Evolutionary conservation across 53 echinoderm and acorn worm genomes (phyloP).

Genomic region (Zoroaster sp.): DNA sequence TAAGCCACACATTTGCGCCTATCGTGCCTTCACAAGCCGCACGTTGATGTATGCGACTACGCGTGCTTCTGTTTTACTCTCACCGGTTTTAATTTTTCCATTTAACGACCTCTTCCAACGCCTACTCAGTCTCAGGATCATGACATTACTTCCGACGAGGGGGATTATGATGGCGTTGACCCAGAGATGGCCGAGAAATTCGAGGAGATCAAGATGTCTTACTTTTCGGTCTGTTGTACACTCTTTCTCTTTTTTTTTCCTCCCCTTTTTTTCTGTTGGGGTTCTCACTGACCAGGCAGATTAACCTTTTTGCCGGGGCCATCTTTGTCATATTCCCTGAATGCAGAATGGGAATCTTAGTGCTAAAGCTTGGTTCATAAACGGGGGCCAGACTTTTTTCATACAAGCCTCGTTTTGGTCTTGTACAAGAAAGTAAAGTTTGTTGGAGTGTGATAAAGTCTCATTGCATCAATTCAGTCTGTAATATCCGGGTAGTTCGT

Average conservation of each 20-base stretch:
- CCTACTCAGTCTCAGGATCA: constrained; percentile 69
- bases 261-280: not conserved
- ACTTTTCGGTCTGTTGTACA: constrained; percentile 91
- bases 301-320: no score
- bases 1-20: no score
- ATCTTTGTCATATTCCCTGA: no score
- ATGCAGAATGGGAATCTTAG: no score
- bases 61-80: not conserved
- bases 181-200: constrained; percentile 60
- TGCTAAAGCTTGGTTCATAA: no score
- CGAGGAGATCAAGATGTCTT: constrained; percentile 77
- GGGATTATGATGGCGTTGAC: constrained; percentile 93
- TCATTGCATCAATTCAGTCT: no score
- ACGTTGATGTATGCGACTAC: not conserved
- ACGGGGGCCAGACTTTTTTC: no score
- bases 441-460: no score
- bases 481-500: no score
- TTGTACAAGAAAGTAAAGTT: no score
- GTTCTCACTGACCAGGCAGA: not conserved
- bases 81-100: not conserved
- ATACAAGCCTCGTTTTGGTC: no score
- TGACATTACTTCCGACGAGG: constrained; percentile 97
- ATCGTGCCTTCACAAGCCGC: no score
- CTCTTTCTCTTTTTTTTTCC: not conserved
- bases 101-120: not conserved